Evolutionary conservation across 2,888 invertebrate genomes (phyloP).

Genomic region (Eucriotettix oculatus): DNA sequence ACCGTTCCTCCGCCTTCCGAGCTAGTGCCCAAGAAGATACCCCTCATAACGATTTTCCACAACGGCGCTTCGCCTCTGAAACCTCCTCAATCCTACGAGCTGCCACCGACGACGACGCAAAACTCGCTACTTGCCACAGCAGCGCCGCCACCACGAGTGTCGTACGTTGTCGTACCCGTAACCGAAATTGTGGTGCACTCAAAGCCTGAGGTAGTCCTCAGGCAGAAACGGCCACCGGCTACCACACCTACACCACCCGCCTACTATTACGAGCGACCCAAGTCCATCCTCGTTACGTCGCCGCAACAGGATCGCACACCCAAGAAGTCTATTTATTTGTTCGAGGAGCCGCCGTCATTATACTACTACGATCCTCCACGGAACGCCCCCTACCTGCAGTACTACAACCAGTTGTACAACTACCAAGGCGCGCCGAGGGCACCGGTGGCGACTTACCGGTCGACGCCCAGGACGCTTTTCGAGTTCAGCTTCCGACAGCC

Average conservation of each 20-base stretch:
- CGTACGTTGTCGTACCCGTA: constrained; percentile 3
- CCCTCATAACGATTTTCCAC: not conserved
- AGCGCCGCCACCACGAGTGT: not conserved
- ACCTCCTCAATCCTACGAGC: not conserved
- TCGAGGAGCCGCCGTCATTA: constrained; percentile 33
- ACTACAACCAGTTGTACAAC: not conserved
- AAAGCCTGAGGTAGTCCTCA: constrained; percentile 22
- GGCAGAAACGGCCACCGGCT: not conserved
- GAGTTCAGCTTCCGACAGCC: constrained; percentile 53
- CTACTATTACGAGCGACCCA: constrained; percentile 3
- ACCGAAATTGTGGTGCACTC: constrained; percentile 3
- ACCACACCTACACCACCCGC: constrained; percentile 1
- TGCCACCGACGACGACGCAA: not conserved
- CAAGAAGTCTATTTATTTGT: constrained; percentile 46
- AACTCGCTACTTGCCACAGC: not conserved
- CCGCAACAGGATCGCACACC: not conserved
- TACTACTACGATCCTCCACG: not conserved
- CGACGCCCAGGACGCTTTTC: constrained; percentile 28
- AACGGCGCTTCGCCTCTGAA: not conserved
- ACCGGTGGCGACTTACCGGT: not conserved
- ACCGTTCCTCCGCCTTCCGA: constrained; percentile 26
- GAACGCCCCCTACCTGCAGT: not conserved
- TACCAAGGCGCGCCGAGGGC: not conserved
- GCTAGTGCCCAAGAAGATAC: not conserved
- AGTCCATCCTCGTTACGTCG: not conserved